Base-by-base conservation (phyloP, 2,888 invertebrate genomes). In the Antheraea yamamai region DNA sequence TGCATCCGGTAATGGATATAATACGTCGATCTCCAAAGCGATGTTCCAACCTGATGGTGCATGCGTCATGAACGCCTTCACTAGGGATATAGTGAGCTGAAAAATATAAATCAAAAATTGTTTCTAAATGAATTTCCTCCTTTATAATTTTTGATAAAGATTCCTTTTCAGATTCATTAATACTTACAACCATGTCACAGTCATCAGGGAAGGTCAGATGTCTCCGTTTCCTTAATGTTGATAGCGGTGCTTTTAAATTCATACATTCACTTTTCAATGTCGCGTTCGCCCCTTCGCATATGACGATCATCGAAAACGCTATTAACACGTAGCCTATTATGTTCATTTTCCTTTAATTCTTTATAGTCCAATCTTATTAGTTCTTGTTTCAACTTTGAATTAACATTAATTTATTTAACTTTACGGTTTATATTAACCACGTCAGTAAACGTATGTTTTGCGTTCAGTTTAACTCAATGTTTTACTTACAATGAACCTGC, bases 11-110 rank as follows among this genome's bases (percentile, higher is more conserved):
- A 95, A 81, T 0, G 94, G 93, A 80, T 95, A 96, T 20, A 95
- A 90, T 2, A 96, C 92, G 76, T 96, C 96, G 64, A 96, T 94
- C 85, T 96, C 96, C 61, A 95, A 82, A 0, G 94, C 91, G 0
- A 95, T 84, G 78, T 96, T 96, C 95, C 96, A 96, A 3, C 95
- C 95, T 18, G 92, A 89, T 0, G 96, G 96, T 12, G 95, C 93
- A 73, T 92, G 92, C 0, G 95, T 86, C 88, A 96, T 92, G 68
- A 96, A 89, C 0, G 96, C 91, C 85, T 96, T 96, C 18, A 96
- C 88, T 0, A 94, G 82, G 0, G 96, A 95, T 74, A 96, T 78
- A 14, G 96, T 96, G n/a, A 96, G 79, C 96, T 96, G 83, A 0
- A 88, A 89, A 73, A 14, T 23, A 10, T 39, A 18, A 66, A 30